Percentiles rank a stretch among this genome's conserved stretches.
phyloP scores from a whole-genome alignment of 2,113 vertebrate species.

The Halichoeres trimaculatus region DNA sequence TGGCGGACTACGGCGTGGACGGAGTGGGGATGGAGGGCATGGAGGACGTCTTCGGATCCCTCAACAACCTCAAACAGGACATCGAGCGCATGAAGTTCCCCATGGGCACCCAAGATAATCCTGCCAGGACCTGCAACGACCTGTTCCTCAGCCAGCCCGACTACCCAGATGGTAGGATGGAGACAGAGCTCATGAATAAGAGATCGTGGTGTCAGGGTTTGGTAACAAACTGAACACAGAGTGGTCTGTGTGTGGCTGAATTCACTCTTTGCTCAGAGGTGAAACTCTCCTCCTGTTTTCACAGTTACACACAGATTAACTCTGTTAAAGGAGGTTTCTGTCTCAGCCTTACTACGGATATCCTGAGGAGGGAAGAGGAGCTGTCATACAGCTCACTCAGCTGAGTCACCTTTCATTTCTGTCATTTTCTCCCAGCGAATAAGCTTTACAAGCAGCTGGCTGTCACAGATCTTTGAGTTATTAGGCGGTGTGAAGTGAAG shows the following conservation, averaged over 20 bases:
- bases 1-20: conserved; percentile 86
- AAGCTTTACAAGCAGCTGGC: neutral
- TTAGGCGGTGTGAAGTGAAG: neutral
- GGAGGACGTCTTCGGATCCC: conserved; percentile 95
- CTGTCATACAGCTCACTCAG: neutral
- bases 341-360: neutral
- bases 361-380: neutral
- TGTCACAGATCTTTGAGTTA: neutral
- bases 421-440: neutral
- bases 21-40: conserved; percentile 84
- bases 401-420: neutral
- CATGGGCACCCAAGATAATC: conserved; percentile 94
- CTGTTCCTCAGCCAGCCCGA: conserved; percentile 95
- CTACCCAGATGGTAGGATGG: conserved; percentile 90
- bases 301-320: neutral
- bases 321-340: neutral
- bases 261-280: neutral
- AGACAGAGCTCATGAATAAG: neutral
- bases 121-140: conserved; percentile 96
- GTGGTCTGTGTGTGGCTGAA: neutral
- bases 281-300: too few relatives aligned
- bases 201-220: too few relatives aligned
- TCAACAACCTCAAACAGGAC: conserved; percentile 95
- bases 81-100: conserved; percentile 98
- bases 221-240: too few relatives aligned